phyloP scores from a whole-genome alignment of 2,113 vertebrate genomes.

The Myotis yumanensis region DNA sequence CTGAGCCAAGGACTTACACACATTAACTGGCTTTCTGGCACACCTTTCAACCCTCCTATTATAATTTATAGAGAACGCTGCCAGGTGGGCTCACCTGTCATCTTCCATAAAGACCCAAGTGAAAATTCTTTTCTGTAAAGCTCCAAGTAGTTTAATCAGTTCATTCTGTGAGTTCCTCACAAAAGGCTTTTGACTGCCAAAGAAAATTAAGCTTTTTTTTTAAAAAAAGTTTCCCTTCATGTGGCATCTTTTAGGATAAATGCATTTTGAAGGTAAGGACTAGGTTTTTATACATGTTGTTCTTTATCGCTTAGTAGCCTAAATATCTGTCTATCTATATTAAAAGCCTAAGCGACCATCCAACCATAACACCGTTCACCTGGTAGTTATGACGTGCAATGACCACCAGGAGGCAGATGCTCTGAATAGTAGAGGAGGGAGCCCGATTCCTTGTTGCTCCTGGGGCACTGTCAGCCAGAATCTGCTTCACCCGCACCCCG shows the following conservation, averaged over 20 bases:
- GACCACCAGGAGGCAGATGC: no score
- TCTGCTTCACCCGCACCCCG: no score
- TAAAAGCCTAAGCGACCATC: no score
- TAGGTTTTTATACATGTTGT: background rate
- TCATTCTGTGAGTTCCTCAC: background rate
- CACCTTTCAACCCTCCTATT: background rate
- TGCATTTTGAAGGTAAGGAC: slow-evolving; percentile 3
- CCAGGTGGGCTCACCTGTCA: background rate
- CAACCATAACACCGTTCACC: no score
- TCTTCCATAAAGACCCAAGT: background rate
- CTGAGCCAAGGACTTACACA: background rate
- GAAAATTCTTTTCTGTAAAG: background rate
- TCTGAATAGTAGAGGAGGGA: no score
- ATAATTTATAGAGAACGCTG: background rate
- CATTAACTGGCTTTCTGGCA: background rate
- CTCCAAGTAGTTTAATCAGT: background rate
- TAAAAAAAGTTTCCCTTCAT: background rate
- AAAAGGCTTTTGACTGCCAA: background rate
- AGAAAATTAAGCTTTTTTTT: background rate
- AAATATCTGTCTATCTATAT: background rate
- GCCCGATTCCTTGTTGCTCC: no score
- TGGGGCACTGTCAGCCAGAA: no score
- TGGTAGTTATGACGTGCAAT: no score
- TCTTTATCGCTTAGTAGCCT: background rate
- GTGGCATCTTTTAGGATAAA: background rate